Conservation (phyloP, 2,888 invertebrate genomes). For the Alsophila aescularia region DNA sequence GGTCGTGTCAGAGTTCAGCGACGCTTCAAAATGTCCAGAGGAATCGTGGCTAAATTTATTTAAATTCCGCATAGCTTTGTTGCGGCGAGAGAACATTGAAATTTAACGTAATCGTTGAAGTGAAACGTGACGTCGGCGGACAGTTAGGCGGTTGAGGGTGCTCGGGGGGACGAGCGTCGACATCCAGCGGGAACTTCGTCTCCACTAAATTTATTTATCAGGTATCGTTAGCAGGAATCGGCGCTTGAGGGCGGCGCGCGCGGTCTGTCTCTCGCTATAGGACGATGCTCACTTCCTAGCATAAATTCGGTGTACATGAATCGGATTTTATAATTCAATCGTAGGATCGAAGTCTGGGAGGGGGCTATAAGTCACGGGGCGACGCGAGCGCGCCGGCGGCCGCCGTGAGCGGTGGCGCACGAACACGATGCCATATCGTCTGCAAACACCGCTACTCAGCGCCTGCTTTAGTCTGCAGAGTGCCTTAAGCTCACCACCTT, state of each 20-base stretch:
- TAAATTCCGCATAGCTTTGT: constrained; percentile 37
- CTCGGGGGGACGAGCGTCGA: constrained; percentile 54
- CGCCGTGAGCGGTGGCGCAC: constrained; percentile 82
- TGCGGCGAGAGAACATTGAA: constrained; percentile 57
- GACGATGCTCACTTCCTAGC: constrained; percentile 81
- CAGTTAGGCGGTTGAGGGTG: constrained; percentile 55
- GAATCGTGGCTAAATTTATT: constrained; percentile 41
- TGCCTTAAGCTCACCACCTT: constrained; percentile 34
- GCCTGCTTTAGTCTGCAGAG: constrained; percentile 8
- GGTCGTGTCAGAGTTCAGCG: constrained; percentile 37
- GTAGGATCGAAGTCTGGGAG: constrained; percentile 81
- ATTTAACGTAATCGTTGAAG: constrained; percentile 60
- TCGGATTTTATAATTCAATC: constrained; percentile 84
- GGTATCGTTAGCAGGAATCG: constrained; percentile 63
- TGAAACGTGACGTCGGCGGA: constrained; percentile 63
- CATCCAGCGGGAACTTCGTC: constrained; percentile 55
- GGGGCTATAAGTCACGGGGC: constrained; percentile 81
- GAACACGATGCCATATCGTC: constrained; percentile 78
- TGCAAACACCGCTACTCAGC: constrained; percentile 62
- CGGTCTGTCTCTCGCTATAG: constrained; percentile 74
- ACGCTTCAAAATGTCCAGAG: constrained; percentile 36
- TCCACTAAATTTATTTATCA: constrained; percentile 66
- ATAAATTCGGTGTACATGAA: constrained; percentile 83
- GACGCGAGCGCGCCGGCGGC: constrained; percentile 81
- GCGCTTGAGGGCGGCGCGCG: constrained; percentile 59